These are phyloP conservation scores for Glaucomys volans DNA, from an alignment of 2,113 vertebrate species.

Conservation along the genomic window DNA sequence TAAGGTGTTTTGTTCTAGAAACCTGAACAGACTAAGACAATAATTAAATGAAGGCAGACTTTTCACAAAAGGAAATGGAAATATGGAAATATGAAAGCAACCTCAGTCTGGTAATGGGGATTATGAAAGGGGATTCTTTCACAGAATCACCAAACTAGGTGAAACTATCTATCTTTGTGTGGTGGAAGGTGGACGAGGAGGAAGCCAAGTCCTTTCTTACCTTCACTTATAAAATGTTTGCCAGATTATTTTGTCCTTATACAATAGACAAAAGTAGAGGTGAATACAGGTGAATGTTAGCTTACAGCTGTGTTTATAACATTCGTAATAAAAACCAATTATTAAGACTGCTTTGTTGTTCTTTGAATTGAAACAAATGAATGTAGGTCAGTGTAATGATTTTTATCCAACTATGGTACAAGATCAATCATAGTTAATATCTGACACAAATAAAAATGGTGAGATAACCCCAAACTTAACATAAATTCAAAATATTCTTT, in stretches of 20 bases:
- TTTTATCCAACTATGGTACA: background rate
- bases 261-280: background rate
- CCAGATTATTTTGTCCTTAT: background rate
- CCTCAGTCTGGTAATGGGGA: background rate
- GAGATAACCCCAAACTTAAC: background rate
- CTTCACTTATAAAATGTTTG: background rate
- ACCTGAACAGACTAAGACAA: background rate
- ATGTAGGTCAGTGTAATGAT: background rate
- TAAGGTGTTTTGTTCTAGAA: background rate
- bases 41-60: background rate
- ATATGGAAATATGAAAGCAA: background rate
- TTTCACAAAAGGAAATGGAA: background rate
- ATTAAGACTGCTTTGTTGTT: background rate
- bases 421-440: background rate
- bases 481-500: background rate
- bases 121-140: background rate
- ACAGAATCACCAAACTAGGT: background rate
- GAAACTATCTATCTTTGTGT: background rate
- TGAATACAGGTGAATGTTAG: background rate
- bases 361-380: background rate
- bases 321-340: background rate
- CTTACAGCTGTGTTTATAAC: background rate
- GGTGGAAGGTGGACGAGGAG: background rate
- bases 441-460: background rate
- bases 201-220: background rate